Evolutionary conservation across 2,797 vertebrate species (phyloP), one percentile per base, ranked within the genome.

Genomic region (Atherinosoma microstoma): DNA sequence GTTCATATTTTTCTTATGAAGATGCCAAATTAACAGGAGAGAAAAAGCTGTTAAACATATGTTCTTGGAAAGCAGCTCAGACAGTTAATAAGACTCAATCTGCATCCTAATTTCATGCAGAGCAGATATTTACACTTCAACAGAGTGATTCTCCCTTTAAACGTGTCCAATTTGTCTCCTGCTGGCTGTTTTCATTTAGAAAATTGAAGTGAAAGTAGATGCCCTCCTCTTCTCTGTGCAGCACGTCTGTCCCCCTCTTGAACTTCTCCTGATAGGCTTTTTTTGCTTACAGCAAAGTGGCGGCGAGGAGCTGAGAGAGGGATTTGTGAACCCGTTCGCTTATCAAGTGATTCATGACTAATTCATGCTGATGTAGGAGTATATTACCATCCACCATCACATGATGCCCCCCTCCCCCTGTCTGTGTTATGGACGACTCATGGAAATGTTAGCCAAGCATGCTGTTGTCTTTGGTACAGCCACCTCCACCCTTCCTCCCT

Each of bases 341-440:
- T 54, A 42, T 82, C 74, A 75, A 54, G 71, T 40, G 77, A 67
- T 82, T 91, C 87, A 91, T 92, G 90, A 85, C 75, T 90, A 78
- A 92, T 92, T 88, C 90, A 90, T 89, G 78, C 45, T 60, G 73
- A 82, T 35, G 90, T 87, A 71, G 88, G 87, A 89, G 89, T 70
- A 18, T 60, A 70, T 81, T 66, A 59, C 79, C 83, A 67, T 70
- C 61, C 65, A 0, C 73, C 80, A 47, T 82, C 87, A 78, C 78
- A 58, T 82, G 85, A 83, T 69, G 45, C 32, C 6, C 20, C 32
- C 7, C 34, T 5, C 34, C 34, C 32, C 11, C 59, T 2, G 40
- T 70, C 79, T 69, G 75, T 11, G 32, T 60, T 45, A 57, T 58
- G 0, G 27, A 67, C 68, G 54, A 6, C 10, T 3, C 66, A 79